Evolutionary conservation across 2,888 invertebrate species (phyloP), one percentile per base, ranked within the genome.

Genomic region (Orthonychiurus folsomi): DNA sequence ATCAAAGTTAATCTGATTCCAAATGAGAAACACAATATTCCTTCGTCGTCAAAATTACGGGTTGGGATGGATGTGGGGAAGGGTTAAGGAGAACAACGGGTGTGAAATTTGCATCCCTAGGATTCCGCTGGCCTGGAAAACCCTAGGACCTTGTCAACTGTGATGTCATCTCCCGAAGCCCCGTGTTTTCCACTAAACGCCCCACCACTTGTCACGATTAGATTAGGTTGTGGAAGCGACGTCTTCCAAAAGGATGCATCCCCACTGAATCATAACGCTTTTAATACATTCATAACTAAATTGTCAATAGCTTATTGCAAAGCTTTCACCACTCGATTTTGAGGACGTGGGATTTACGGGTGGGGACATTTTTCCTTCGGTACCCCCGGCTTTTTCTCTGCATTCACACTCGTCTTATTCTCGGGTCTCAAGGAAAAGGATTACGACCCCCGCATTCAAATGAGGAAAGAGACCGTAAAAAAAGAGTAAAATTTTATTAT

Each of bases 1-100:
- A 63, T 62, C 60, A 64, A 60, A 20, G 58, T 64, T 66, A 66
- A 66, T 64, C 63, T 64, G 66, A 66, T 63, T 66, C 53, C 62
- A 66, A 63, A 64, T 64, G 64, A 64, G 64, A 62, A 23, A 52
- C 52, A 52, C 60, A 58, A 64, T 62, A 37, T 37, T 37, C 5
- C n/a, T n/a, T n/a, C n/a, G n/a, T 37, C 5, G 5, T 37, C 37
- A 37, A 57, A 57, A 37, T n/a, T 37, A 21, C 37, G 9, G 3
- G 28, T 47, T 21, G n/a, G n/a, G 27, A 23, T 57, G 1, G 28
- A 37, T 23, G 28, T n/a, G 2, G 21, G 21, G 12, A 37, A n/a
- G 2, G 57, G 57, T 20, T 57, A n/a, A n/a, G n/a, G n/a, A n/a
- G n/a, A n/a, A n/a, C n/a, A n/a, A n/a, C n/a, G n/a, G n/a, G n/a